These are phyloP conservation scores for Drosophila watanabei DNA, from an alignment of 1,140 invertebrate species.

Conservation along the genomic window DNA sequence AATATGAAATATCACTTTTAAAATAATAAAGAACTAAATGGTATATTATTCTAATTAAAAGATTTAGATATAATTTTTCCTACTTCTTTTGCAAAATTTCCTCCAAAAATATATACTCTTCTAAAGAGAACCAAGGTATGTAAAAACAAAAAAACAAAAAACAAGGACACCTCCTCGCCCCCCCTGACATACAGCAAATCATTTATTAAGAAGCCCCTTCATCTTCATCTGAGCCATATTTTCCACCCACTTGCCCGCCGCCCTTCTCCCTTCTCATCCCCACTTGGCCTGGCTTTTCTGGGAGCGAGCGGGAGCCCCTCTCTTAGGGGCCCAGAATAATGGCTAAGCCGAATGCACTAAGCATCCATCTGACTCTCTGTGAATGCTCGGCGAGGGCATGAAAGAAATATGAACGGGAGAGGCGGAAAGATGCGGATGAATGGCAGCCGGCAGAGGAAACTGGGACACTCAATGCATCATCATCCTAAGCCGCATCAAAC, in stretches of 20 bases:
- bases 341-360: slow-evolving; percentile 51
- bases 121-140: background rate
- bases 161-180: slow-evolving; percentile 11
- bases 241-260: background rate
- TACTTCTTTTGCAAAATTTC: background rate
- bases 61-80: background rate
- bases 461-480: slow-evolving; percentile 56
- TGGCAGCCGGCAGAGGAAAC: slow-evolving; percentile 36
- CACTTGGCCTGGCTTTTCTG: slow-evolving; percentile 28
- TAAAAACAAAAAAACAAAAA: slow-evolving; percentile 12
- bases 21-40: background rate
- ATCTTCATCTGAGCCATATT: slow-evolving; percentile 36
- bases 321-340: slow-evolving; percentile 36
- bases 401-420: slow-evolving; percentile 42
- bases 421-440: slow-evolving; percentile 19
- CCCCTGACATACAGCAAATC: slow-evolving; percentile 26
- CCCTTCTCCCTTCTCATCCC: slow-evolving; percentile 1
- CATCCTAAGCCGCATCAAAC: slow-evolving; percentile 57
- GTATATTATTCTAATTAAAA: background rate
- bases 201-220: slow-evolving; percentile 42
- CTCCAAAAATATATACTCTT: background rate
- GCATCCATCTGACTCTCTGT: slow-evolving; percentile 26
- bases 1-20: too few species aligned
- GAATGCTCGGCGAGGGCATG: slow-evolving; percentile 31
- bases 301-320: slow-evolving; percentile 13